phyloP scores from a whole-genome alignment of 2,888 invertebrate genomes.

The Epinotia demarniana region DNA sequence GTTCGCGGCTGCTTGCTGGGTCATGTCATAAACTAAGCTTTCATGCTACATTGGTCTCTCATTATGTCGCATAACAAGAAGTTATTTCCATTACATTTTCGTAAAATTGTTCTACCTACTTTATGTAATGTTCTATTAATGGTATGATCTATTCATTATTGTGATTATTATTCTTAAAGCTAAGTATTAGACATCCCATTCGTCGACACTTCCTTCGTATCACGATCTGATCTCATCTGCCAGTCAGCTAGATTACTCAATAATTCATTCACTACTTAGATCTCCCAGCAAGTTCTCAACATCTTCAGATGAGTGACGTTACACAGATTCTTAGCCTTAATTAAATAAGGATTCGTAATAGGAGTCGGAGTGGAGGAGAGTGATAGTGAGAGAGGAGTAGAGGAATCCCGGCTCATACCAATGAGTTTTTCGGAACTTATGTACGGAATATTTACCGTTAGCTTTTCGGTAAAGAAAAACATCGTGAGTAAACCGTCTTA shows the following conservation, averaged over 20 bases:
- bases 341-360: too few relatives aligned
- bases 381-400: too few relatives aligned
- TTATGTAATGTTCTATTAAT: not conserved
- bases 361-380: too few relatives aligned
- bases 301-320: not conserved
- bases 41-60: constrained; percentile 9
- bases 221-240: not conserved
- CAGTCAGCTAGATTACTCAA: not conserved
- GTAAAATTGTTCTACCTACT: not conserved
- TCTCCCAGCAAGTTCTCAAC: not conserved
- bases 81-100: not conserved
- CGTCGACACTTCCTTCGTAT: not conserved
- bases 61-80: not conserved
- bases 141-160: not conserved
- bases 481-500: too few relatives aligned
- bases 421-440: too few relatives aligned
- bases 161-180: not conserved
- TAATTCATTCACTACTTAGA: not conserved
- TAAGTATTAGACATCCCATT: not conserved
- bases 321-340: too few relatives aligned
- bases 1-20: constrained; percentile 23
- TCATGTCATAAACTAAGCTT: constrained; percentile 12
- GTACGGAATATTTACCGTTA: too few relatives aligned
- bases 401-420: too few relatives aligned
- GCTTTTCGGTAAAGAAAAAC: too few relatives aligned